Percentiles rank a stretch among this genome's conserved stretches.
These are phyloP conservation scores for Drosophila niveifrons DNA, from an alignment of 2,888 invertebrate genomes.

Conservation along the genomic window DNA sequence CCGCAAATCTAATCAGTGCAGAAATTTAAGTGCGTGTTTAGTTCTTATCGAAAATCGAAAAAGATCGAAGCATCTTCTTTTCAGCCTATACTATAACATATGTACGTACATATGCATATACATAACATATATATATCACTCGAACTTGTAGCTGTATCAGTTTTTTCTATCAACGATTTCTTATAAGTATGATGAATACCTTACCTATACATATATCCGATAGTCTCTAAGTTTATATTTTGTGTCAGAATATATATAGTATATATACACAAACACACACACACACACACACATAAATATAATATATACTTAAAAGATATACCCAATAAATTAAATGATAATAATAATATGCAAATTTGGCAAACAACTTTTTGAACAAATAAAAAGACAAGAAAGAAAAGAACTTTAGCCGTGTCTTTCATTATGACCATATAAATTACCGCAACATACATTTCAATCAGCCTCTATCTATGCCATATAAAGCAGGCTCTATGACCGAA, in stretches of 20 bases:
- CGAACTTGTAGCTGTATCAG: conserved; percentile 56
- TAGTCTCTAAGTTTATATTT: conserved; percentile 69
- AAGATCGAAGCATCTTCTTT: conserved; percentile 7
- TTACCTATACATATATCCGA: conserved; percentile 43
- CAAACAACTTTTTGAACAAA: conserved; percentile 72
- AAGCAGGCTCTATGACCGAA: conserved; percentile 45
- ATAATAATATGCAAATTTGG: conserved; percentile 70
- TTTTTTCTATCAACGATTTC: conserved; percentile 64
- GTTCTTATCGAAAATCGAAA: conserved; percentile 26
- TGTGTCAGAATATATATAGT: conserved; percentile 57
- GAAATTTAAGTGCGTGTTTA: conserved; percentile 37
- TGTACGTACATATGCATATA: too few species aligned
- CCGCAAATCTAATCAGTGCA: conserved; percentile 17
- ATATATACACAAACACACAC: conserved; percentile 15
- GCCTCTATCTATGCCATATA: conserved; percentile 56
- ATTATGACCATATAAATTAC: conserved; percentile 54
- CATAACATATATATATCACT: conserved; percentile 32
- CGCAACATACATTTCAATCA: conserved; percentile 63
- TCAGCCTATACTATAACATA: conserved; percentile 16
- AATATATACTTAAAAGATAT: conserved; percentile 32
- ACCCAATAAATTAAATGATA: conserved; percentile 31
- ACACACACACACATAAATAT: conserved; percentile 5
- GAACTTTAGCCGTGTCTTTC: conserved; percentile 53
- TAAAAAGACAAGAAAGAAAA: conserved; percentile 38
- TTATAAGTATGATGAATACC: conserved; percentile 39